Percentiles rank a stretch among this genome's conserved stretches.
Conservation (phyloP, 2,113 vertebrate species). For the Mandrillus leucophaeus region DNA sequence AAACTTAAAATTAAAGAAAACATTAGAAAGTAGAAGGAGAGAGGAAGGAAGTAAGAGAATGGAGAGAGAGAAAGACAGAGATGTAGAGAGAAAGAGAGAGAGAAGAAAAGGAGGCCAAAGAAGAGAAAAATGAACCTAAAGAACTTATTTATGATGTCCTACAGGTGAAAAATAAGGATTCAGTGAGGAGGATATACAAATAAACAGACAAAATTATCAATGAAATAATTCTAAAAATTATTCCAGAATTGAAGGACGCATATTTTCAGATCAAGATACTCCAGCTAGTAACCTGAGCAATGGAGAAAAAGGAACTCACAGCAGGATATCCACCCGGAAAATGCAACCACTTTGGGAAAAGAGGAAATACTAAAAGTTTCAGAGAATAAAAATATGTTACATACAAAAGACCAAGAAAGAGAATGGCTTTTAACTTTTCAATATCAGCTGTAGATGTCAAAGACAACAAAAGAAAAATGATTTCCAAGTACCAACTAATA, state of each 20-base stretch:
- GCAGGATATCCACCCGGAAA: neutral
- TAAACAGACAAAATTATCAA: neutral
- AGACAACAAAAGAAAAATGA: neutral
- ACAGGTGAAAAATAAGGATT: neutral
- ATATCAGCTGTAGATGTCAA: neutral
- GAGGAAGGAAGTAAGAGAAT: neutral
- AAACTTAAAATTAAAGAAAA: neutral
- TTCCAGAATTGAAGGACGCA: neutral
- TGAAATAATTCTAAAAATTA: neutral
- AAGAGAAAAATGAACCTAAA: neutral
- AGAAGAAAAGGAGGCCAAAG: neutral
- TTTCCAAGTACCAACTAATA: neutral
- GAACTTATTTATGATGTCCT: neutral
- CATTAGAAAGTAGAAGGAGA: neutral
- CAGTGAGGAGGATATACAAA: neutral
- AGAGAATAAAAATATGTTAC: neutral
- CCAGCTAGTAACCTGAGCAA: neutral
- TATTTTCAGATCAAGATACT: neutral
- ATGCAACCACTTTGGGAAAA: neutral
- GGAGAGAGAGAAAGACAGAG: neutral
- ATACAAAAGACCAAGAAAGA: neutral
- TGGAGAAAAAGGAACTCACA: neutral
- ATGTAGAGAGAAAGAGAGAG: neutral
- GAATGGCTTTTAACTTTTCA: neutral
- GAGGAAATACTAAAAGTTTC: neutral